Conservation (phyloP, 2,888 invertebrate genomes). For the Cactoblastis cactorum region DNA sequence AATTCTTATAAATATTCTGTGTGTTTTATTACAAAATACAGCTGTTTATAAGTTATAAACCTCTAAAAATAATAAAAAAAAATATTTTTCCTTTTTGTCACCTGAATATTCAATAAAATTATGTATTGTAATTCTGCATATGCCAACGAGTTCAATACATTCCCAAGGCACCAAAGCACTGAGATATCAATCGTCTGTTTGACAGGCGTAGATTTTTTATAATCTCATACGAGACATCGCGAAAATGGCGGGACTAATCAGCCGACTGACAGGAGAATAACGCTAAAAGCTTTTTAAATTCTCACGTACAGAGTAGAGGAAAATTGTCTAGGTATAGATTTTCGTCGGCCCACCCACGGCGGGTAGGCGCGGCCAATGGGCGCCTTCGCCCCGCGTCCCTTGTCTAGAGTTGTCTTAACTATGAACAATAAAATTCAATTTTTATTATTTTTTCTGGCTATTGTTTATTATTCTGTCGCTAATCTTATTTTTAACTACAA, state of each 20-base stretch:
- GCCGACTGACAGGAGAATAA: constrained; percentile 56
- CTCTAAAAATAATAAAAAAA: too few relatives aligned
- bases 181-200: constrained; percentile 46
- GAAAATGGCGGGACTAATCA: constrained; percentile 46
- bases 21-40: too few relatives aligned
- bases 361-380: constrained; percentile 70
- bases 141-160: constrained; percentile 24
- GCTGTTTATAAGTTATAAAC: too few relatives aligned
- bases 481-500: not conserved
- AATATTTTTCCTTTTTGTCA: too few relatives aligned
- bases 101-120: too few relatives aligned
- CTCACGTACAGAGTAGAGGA: constrained; percentile 40
- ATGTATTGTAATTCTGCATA: constrained; percentile 13
- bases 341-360: constrained; percentile 64
- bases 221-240: constrained; percentile 39
- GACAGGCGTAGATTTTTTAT: constrained; percentile 44
- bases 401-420: constrained; percentile 36
- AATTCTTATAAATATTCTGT: too few relatives aligned
- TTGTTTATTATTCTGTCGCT: constrained; percentile 18
- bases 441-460: constrained; percentile 27
- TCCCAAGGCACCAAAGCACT: constrained; percentile 35
- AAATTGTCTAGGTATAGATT: constrained; percentile 51
- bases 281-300: constrained; percentile 73
- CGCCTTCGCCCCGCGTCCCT: constrained; percentile 45
- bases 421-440: constrained; percentile 36